Evolutionary conservation across 2,888 invertebrate species (phyloP), one percentile per base, ranked within the genome.

Genomic region (Anoncus sp.): DNA sequence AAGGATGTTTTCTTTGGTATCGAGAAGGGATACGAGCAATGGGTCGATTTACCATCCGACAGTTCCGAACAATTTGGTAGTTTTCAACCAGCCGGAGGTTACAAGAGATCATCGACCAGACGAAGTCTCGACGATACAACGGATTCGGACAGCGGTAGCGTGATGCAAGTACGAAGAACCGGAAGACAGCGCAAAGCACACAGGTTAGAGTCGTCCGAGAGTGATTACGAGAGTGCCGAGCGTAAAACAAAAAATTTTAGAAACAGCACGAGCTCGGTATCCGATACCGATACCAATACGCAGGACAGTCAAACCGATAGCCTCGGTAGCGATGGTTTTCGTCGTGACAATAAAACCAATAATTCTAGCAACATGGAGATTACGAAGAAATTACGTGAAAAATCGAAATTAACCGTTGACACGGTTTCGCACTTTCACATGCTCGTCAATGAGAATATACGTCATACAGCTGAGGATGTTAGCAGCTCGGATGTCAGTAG

Each of bases 1-100:
- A 92, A 92, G 72, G 93, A 94, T 81, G 88, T 92, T 3, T 93
- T 92, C 81, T 93, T 93, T 76, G 94, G 94, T 0, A 94, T 94
- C 75, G 95, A 95, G 85, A 94, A 94, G 87, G 95, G 94, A 85
- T 92, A 92, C 83, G 92, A 92, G 77, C 90, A 91, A 14, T 92
- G 90, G 90, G 90, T 86, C 16, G 91, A 91, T 53, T 40, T 86
- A 38, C 88, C 87, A 4, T 89, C 87, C 3, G 90, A 88, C 70
- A 86, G 84, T 49, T 90, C 87, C 14, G 90, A 90, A 72, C 88
- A 89, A 59, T 89, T 85, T 18, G 89, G 87, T 7, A 89, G 88
- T 63, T 89, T 87, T 60, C 89, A 89, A 45, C 87, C 87, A 1
- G 87, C 88, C 0, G 88, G 88, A 0, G 80, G 82, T 4, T 89